phyloP scores from a whole-genome alignment of 1,140 invertebrate species.

The Drosophila virilis region DNA sequence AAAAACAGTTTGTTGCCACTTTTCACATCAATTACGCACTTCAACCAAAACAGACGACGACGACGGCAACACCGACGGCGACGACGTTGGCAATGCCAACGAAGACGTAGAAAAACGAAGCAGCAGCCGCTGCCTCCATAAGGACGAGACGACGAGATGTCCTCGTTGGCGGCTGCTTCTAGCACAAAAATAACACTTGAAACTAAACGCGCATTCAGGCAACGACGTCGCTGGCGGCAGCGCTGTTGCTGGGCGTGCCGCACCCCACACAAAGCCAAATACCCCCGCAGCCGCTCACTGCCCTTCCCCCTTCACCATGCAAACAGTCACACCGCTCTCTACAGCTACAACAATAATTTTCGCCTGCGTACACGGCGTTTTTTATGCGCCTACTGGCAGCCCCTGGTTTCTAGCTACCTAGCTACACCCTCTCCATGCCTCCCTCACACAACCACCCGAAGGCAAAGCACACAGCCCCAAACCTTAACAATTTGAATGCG shows the following conservation, averaged over 20 bases:
- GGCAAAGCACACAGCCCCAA: constrained; percentile 21
- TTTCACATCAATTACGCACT: constrained; percentile 83
- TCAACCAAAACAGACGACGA: constrained; percentile 78
- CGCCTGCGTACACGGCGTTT: constrained; percentile 79
- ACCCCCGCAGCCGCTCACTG: neutral
- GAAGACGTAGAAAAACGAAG: constrained; percentile 46
- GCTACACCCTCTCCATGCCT: neutral
- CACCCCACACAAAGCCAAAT: constrained; percentile 44
- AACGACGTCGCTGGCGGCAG: constrained; percentile 41
- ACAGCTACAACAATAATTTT: constrained; percentile 65
- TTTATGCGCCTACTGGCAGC: constrained; percentile 62
- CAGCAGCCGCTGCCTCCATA: constrained; percentile 15
- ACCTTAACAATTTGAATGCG: constrained; percentile 69
- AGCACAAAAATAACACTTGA: constrained; percentile 81
- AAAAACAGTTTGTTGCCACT: constrained; percentile 83
- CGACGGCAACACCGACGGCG: constrained; percentile 16
- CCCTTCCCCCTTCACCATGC: too few species aligned
- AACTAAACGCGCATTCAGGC: constrained; percentile 80
- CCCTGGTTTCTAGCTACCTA: constrained; percentile 39
- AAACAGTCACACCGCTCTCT: neutral
- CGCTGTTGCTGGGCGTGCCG: constrained; percentile 57
- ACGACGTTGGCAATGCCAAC: constrained; percentile 24
- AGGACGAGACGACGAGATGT: constrained; percentile 48
- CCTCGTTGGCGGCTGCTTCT: constrained; percentile 61
- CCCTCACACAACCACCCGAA: neutral